phyloP scores from a whole-genome alignment of 2,888 invertebrate species.

The Onthophagus sagittarius region DNA sequence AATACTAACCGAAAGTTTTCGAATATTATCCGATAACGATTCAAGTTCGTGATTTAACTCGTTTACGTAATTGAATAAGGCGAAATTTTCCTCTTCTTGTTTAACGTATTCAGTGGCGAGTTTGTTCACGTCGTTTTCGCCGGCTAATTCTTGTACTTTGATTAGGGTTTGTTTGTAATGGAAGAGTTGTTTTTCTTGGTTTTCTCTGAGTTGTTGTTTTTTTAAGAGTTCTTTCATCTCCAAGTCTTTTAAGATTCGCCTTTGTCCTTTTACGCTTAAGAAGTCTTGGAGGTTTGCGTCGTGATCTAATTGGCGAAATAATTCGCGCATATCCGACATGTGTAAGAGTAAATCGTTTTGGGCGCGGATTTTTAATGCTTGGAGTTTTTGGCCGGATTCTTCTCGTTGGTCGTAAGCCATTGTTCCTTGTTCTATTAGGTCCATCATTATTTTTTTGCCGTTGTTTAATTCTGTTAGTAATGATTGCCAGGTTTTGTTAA shows the following conservation, averaged over 20 bases:
- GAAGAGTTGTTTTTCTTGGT: slow-evolving; percentile 66
- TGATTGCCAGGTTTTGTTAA: slow-evolving; percentile 77
- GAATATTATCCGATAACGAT: slow-evolving; percentile 64
- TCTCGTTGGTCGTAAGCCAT: slow-evolving; percentile 85
- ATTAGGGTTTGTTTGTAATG: slow-evolving; percentile 73
- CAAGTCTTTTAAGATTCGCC: slow-evolving; percentile 66
- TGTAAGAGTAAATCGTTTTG: slow-evolving; percentile 67
- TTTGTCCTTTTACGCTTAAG: slow-evolving; percentile 79
- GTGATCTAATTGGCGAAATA: slow-evolving; percentile 80
- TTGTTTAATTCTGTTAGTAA: slow-evolving; percentile 57
- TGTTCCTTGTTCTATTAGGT: slow-evolving; percentile 84
- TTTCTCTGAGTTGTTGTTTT: slow-evolving; percentile 62
- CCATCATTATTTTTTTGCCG: slow-evolving; percentile 78
- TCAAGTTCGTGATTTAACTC: slow-evolving; percentile 83
- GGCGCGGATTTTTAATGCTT: slow-evolving; percentile 73
- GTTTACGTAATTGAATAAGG: slow-evolving; percentile 86
- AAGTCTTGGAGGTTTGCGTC: slow-evolving; percentile 82
- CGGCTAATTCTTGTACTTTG: slow-evolving; percentile 60
- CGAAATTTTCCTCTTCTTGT: slow-evolving; percentile 88
- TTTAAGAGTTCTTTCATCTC: slow-evolving; percentile 72
- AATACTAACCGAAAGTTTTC: slow-evolving; percentile 60
- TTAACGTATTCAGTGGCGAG: slow-evolving; percentile 73
- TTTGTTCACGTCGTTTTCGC: slow-evolving; percentile 64
- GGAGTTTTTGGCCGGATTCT: slow-evolving; percentile 74
- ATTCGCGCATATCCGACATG: slow-evolving; percentile 77